Percentiles rank a stretch among this genome's conserved stretches.
Conservation (phyloP, 2,888 invertebrate genomes). For the Andrena trimmerana region DNA sequence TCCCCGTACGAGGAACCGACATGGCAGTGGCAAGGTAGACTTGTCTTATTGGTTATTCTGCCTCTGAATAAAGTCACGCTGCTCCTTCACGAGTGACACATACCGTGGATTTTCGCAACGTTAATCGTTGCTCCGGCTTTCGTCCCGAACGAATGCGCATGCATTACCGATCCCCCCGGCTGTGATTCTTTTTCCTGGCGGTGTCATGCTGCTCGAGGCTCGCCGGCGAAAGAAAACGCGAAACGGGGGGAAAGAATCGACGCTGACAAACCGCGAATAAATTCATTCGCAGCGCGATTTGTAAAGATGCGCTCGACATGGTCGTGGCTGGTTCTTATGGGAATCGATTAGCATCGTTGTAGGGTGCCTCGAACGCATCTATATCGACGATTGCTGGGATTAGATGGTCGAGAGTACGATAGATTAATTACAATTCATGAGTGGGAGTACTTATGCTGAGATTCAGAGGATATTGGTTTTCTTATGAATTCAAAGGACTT, state of each 20-base stretch:
- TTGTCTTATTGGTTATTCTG: conserved; percentile 52
- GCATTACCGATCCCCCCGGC: conserved; percentile 44
- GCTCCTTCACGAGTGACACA: conserved; percentile 41
- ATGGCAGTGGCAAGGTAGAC: conserved; percentile 36
- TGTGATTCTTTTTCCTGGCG: conserved; percentile 18
- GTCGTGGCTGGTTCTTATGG: conserved; percentile 58
- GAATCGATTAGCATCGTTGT: conserved; percentile 60
- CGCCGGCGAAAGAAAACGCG: conserved; percentile 17
- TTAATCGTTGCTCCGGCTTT: conserved; percentile 61
- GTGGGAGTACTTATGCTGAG: too few relatives aligned
- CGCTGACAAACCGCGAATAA: conserved; percentile 51
- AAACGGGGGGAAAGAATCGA: conserved; percentile 39
- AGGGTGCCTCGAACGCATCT: conserved; percentile 27
- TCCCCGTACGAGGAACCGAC: conserved; percentile 24
- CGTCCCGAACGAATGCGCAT: conserved; percentile 50
- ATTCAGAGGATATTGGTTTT: too few relatives aligned
- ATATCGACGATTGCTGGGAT: background rate
- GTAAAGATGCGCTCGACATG: conserved; percentile 51
- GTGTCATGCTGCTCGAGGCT: conserved; percentile 9
- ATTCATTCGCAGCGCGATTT: conserved; percentile 54
- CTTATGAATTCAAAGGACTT: too few relatives aligned
- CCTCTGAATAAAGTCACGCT: conserved; percentile 55
- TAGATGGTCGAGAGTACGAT: background rate
- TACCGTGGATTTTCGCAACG: conserved; percentile 65
- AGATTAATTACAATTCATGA: background rate